phyloP scores from a whole-genome alignment of 2,888 invertebrate species.

The Amphipyra tragopoginis region DNA sequence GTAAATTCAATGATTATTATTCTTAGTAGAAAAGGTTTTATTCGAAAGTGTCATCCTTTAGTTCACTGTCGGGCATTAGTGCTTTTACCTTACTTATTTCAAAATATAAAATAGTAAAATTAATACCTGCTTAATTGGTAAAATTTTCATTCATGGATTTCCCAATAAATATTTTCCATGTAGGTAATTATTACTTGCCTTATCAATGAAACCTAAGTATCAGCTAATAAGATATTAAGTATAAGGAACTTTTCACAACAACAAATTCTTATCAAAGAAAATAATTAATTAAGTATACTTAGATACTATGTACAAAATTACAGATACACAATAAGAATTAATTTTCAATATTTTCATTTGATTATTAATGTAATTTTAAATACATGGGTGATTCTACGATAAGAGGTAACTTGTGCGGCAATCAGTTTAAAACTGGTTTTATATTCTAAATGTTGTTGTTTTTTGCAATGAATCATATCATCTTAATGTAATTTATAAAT shows the following conservation, averaged over 20 bases:
- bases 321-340: background rate
- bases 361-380: background rate
- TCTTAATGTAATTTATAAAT: too few relatives aligned
- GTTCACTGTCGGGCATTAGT: too few relatives aligned
- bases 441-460: too few relatives aligned
- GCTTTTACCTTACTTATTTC: too few relatives aligned
- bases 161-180: background rate
- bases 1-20: too few relatives aligned
- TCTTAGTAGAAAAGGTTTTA: too few relatives aligned
- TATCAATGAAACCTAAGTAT: background rate
- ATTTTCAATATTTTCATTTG: background rate
- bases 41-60: too few relatives aligned
- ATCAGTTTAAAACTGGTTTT: too few relatives aligned
- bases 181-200: background rate
- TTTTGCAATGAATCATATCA: too few relatives aligned
- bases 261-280: conserved; percentile 12
- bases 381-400: too few relatives aligned
- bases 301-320: background rate
- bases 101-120: too few relatives aligned
- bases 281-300: conserved; percentile 1
- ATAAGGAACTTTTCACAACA: background rate
- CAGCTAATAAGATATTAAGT: background rate
- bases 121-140: background rate
- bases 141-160: background rate
- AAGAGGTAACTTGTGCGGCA: too few relatives aligned